Base-by-base conservation (phyloP, 2,888 invertebrate genomes). In the Erannis defoliaria region DNA sequence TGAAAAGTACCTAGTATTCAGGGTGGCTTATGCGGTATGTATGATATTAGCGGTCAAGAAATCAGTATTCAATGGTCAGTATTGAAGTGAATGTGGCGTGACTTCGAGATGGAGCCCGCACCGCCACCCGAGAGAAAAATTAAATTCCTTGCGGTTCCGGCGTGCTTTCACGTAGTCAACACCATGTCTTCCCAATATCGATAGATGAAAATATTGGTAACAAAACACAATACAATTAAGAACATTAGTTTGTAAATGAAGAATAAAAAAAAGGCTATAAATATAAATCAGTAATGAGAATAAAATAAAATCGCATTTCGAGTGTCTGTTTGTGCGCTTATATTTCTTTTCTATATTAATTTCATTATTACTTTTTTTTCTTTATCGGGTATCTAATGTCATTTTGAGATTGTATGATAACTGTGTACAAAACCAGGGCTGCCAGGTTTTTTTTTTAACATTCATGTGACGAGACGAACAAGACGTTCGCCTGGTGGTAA, bases 11-110 rank as follows among this genome's bases (percentile, higher is more conserved):
- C n/a, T n/a, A 45, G 50, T 21, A 55, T 45, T 53, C 35, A 43
- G 31, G 46, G 43, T 51, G 37, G 23, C 14, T 5, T 46, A 38
- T 40, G 23, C 21, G 63, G 65, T 51, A 65, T 67, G 63, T 55
- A 57, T 61, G 57, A 66, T 70, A 67, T 62, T 46, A 64, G 64
- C 46, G 65, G 71, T 70, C 72, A 72, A 71, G 64, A 75, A 81
- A 86, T 86, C 81, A 81, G 84, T 86, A 86, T 87, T 84, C 86
- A 77, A 72, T 73, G 74, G 76, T 78, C 76, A 76, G 68, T 68
- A 73, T 73, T 73, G 78, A 80, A 85, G 80, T 80, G 77, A 83
- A 82, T 78, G 79, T 77, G 77, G 76, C 75, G 73, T 78, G 77
- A 74, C 76, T 74, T 26, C 63, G 63, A 66, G 70, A 73, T 60